Base-by-base conservation (phyloP, 2,797 vertebrate genomes). In the Coregonus ussuriensis region DNA sequence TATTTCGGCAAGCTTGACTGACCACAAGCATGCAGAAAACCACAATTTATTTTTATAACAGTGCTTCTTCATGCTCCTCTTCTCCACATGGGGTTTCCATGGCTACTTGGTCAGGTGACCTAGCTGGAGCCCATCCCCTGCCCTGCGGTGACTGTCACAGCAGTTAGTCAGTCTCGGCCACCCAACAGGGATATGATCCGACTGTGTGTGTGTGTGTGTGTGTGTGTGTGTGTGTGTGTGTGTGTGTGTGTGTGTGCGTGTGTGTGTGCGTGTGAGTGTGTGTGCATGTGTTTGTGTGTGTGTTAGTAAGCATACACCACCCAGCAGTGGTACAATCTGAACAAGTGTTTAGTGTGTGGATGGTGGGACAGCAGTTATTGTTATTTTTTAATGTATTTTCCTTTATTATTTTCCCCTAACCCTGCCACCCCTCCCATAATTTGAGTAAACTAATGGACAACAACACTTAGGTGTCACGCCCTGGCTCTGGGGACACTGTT, bases 1-100 rank as follows among this genome's bases (percentile, higher is more conserved):
- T 83, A 78, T 88, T 69, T 71, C 78, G 11, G 71, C 84, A 91
- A 90, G 90, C 90, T 92, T 92, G 15, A 74, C 85, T 87, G 92
- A 91, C 89, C 87, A 85, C 87, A 88, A 93, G 85, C 88, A 91
- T 87, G 83, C 88, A 93, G 87, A 93, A 93, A 87, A 94, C 91
- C 87, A 88, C 86, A 83, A 92, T 93, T 94, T 93, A 90, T 90
- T 93, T 92, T 90, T 88, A 85, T 89, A 91, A 91, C 84, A 87
- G 79, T 88, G 88, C 81, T 86, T 85, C 59, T 87, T 78, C 71
- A 72, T 79, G 73, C 76, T 80, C 63, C 29, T 87, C 67, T 35
- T 85, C 74, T 84, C 84, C 85, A 87, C 83, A 79, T 74, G 0
- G 89, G 88, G 85, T 91, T 93, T 91, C 90, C 85, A 93, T 92